Evolutionary conservation across 2,797 vertebrate genomes (phyloP), one percentile per base, ranked within the genome.

Genomic region (Agapornis canus): DNA sequence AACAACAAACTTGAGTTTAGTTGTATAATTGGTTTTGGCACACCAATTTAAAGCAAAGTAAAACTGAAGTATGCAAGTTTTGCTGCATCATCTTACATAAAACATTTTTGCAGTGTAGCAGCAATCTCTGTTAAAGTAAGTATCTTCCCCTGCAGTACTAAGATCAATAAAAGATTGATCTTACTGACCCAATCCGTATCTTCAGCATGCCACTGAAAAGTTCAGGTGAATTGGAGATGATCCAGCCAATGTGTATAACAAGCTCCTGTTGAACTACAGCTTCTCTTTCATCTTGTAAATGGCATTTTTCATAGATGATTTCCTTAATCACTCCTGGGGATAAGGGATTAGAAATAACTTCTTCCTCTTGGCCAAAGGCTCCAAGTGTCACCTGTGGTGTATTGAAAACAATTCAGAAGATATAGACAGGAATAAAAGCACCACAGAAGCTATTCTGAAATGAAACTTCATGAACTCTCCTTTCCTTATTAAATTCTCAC

Each of bases 161-260:
- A 64, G n/a, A 75, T 22, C 42, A 71, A 23, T 8, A 68, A 32
- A 0, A 47, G 52, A 35, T 8, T 22, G 52, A 26, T 27, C 75
- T 43, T 19, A 96, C 98, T 92, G 94, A 99, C 99, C 99, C 99
- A 37, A 99, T 98, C 60, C 99, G 98, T 95, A 99, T 99, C 97
- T 99, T 99, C 84, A 99, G 98, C 99, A 99, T 99, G 89, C 99
- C 99, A 15, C 98, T 98, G 98, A 99, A 99, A 76, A 99, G 98
- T 88, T 99, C 99, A 0, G 99, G 99, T 94, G 97, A 99, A 93
- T 99, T 99, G 87, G 99, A 99, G 98, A 99, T 99, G 95, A 99
- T 99, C 99, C 99, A 99, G 89, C 99, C 99, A 54, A 99, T 98
- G 29, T 99, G 99, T 96, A 99, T 99, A 97, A 99, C 99, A 82